Percentiles rank a stretch among this genome's conserved stretches.
These are phyloP conservation scores for Erpetoichthys calabaricus DNA, from an alignment of 2,797 vertebrate species.

Conservation along the genomic window DNA sequence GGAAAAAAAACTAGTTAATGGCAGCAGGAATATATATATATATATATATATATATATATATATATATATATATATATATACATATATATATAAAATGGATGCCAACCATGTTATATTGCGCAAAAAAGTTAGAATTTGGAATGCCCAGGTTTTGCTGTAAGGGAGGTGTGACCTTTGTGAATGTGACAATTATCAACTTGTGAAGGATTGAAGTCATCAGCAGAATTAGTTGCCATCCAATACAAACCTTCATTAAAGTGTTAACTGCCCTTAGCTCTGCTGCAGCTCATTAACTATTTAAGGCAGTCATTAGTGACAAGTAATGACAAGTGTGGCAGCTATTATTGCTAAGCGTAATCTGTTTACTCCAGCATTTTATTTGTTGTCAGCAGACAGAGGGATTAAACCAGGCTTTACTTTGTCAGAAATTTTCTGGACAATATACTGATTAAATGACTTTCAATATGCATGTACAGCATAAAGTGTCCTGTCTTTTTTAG, in stretches of 20 bases:
- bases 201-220: neutral
- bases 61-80: no score
- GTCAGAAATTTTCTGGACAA: neutral
- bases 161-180: neutral
- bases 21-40: no score
- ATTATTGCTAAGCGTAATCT: neutral
- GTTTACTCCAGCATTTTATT: conserved; percentile 1
- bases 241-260: neutral
- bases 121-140: no score
- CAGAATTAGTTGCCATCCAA: neutral
- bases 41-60: no score
- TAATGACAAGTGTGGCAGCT: conserved; percentile 1
- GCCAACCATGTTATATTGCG: no score
- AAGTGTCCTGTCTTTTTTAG: neutral
- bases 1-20: no score
- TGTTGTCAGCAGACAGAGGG: neutral
- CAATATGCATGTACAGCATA: neutral
- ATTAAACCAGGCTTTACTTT: neutral
- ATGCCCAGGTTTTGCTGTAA: neutral
- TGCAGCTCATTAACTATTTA: neutral
- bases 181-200: neutral
- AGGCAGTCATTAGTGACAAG: neutral
- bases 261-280: neutral
- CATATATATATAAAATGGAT: no score
- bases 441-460: neutral